These are phyloP conservation scores for Pseudopleuronectes americanus DNA, from an alignment of 2,797 vertebrate species.

Conservation along the genomic window DNA sequence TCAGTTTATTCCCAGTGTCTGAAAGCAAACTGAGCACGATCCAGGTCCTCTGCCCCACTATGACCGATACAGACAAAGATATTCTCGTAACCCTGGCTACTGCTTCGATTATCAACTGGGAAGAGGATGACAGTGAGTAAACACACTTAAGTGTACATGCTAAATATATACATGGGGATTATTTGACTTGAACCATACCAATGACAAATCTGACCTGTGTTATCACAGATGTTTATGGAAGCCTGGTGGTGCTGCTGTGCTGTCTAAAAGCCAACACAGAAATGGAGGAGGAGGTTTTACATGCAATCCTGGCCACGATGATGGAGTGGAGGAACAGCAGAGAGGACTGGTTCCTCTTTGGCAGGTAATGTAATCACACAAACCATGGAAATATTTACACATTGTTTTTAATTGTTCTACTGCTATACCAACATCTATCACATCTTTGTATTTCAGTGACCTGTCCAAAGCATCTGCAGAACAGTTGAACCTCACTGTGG, in stretches of 20 bases:
- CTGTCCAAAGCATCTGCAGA: slow-evolving; percentile 84
- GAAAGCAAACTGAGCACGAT: slow-evolving; percentile 90
- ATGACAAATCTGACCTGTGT: slow-evolving; percentile 15
- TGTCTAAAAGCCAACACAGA: slow-evolving; percentile 84
- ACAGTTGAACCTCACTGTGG: slow-evolving; percentile 90
- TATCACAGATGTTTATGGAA: slow-evolving; percentile 88
- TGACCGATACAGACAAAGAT: slow-evolving; percentile 87
- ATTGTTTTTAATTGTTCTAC: not conserved
- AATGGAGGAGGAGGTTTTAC: slow-evolving; percentile 87
- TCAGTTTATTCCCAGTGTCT: slow-evolving; percentile 91
- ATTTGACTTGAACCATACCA: slow-evolving; percentile 7
- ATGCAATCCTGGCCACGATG: slow-evolving; percentile 87
- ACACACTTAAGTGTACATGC: not conserved
- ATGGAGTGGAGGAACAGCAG: slow-evolving; percentile 91
- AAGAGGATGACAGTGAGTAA: slow-evolving; percentile 83
- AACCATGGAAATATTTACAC: not conserved
- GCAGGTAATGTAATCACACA: slow-evolving; percentile 79
- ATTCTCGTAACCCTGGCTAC: slow-evolving; percentile 87
- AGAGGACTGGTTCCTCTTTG: slow-evolving; percentile 94
- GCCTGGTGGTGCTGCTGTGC: slow-evolving; percentile 91
- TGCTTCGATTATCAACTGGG: slow-evolving; percentile 90
- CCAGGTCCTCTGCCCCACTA: slow-evolving; percentile 89
- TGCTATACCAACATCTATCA: not conserved
- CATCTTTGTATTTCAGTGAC: slow-evolving; percentile 81
- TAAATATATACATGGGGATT: not conserved